Percentiles rank a stretch among this genome's conserved stretches.
These are phyloP conservation scores for Drosophila ananassae DNA, from an alignment of 1,140 invertebrate genomes.

Conservation along the genomic window DNA sequence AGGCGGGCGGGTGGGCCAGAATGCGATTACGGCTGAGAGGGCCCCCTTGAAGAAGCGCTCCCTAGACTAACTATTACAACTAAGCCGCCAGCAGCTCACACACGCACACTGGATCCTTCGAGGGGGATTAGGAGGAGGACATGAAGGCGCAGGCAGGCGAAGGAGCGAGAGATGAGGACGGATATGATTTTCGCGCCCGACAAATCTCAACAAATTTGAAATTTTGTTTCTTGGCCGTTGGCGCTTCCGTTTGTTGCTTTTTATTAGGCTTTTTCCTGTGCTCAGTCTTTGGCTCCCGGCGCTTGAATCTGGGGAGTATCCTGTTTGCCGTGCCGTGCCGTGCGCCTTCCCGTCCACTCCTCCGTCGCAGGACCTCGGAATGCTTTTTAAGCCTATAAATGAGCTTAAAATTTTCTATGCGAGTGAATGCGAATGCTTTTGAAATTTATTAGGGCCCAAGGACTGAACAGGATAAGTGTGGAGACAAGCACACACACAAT, in stretches of 20 bases:
- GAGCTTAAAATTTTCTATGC: conserved; percentile 83
- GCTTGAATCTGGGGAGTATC: conserved; percentile 73
- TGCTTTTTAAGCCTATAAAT: conserved; percentile 82
- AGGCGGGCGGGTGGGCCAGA: conserved; percentile 54
- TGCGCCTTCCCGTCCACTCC: neutral
- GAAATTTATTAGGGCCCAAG: conserved; percentile 75
- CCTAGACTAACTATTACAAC: conserved; percentile 23
- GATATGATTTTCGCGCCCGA: conserved; percentile 77
- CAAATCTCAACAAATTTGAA: conserved; percentile 79
- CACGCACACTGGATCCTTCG: conserved; percentile 21
- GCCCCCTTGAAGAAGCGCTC: conserved; percentile 7
- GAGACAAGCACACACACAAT: conserved; percentile 9
- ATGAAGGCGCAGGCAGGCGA: neutral
- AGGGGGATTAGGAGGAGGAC: conserved; percentile 28
- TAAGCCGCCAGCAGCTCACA: conserved; percentile 36
- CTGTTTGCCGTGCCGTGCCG: conserved; percentile 42
- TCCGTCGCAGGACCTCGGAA: conserved; percentile 11
- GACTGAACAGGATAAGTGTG: conserved; percentile 13
- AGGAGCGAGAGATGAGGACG: conserved; percentile 11
- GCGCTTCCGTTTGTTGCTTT: conserved; percentile 71
- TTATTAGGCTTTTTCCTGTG: conserved; percentile 60
- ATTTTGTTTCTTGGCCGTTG: conserved; percentile 56
- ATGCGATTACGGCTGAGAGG: conserved; percentile 52
- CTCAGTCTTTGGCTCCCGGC: conserved; percentile 56
- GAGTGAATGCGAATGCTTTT: conserved; percentile 82